These are phyloP conservation scores for Scomberomorus guttatus DNA, from an alignment of 2,797 vertebrate species.

Conservation along the genomic window DNA sequence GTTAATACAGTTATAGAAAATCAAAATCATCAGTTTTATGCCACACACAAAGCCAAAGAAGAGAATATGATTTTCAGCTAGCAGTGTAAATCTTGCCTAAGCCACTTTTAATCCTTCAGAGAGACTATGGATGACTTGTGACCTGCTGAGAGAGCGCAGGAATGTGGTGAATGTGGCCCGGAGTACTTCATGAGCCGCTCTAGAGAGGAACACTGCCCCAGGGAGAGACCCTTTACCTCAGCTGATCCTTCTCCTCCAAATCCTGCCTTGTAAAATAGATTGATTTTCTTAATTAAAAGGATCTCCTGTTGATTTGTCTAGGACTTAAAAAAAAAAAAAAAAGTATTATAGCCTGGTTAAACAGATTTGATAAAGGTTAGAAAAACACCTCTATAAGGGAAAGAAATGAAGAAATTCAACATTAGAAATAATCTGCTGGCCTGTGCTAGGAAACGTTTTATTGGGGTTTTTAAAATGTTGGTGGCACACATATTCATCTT, in stretches of 20 bases:
- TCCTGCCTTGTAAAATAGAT: neutral
- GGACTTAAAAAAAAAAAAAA: neutral
- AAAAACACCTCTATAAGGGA: neutral
- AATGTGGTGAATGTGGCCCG: slow-evolving; percentile 44
- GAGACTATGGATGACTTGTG: slow-evolving; percentile 54
- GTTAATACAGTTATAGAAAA: neutral
- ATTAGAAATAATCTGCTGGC: too few species aligned
- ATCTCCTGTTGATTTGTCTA: neutral
- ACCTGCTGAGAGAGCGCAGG: slow-evolving; percentile 49
- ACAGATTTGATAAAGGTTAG: neutral
- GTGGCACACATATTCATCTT: too few species aligned
- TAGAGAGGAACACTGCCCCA: neutral
- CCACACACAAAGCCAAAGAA: neutral
- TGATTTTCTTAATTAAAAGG: neutral
- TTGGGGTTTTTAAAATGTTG: too few species aligned
- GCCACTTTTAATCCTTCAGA: slow-evolving; percentile 54
- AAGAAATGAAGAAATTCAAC: neutral
- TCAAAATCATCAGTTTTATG: neutral
- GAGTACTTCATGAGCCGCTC: slow-evolving; percentile 9
- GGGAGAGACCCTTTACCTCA: slow-evolving; percentile 24
- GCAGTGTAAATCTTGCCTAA: slow-evolving; percentile 16
- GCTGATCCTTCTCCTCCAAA: slow-evolving; percentile 10
- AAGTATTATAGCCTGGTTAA: neutral
- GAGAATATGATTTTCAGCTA: neutral
- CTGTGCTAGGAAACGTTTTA: too few species aligned